These are phyloP conservation scores for Brotula barbata DNA, from an alignment of 2,797 vertebrate species.

Conservation along the genomic window DNA sequence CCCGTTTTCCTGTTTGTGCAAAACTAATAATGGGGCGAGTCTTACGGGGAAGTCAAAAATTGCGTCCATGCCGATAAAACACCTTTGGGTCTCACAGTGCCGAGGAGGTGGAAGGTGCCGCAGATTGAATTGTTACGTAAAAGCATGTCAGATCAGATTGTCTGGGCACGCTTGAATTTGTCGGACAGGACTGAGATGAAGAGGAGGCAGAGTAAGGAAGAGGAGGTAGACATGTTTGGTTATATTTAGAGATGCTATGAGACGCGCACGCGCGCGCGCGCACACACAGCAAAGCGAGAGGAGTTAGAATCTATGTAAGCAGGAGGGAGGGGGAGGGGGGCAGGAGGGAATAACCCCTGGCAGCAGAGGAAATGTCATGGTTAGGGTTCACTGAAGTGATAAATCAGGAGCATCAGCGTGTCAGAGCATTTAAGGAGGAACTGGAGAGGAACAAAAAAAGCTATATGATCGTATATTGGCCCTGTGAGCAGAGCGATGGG, in stretches of 20 bases:
- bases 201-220: slow-evolving; percentile 67
- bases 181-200: slow-evolving; percentile 73
- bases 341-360: slow-evolving; percentile 70
- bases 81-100: slow-evolving; percentile 56
- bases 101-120: slow-evolving; percentile 55
- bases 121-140: slow-evolving; percentile 79
- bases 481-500: slow-evolving; percentile 38
- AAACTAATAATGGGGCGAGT: slow-evolving; percentile 60
- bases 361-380: slow-evolving; percentile 76
- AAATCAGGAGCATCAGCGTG: slow-evolving; percentile 77
- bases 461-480: slow-evolving; percentile 68
- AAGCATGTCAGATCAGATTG: slow-evolving; percentile 76
- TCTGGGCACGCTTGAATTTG: slow-evolving; percentile 74
- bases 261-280: too few species aligned
- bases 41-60: slow-evolving; percentile 54
- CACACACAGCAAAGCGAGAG: slow-evolving; percentile 58
- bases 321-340: slow-evolving; percentile 56
- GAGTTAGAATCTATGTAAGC: slow-evolving; percentile 63
- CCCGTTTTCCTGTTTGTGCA: slow-evolving; percentile 15
- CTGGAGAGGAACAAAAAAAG: slow-evolving; percentile 73
- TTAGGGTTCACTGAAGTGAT: slow-evolving; percentile 78
- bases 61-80: slow-evolving; percentile 66
- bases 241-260: slow-evolving; percentile 75
- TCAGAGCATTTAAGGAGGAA: slow-evolving; percentile 75
- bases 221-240: slow-evolving; percentile 65